Conservation (phyloP, 2,113 vertebrate genomes). For the Phylloscopus whistleri region DNA sequence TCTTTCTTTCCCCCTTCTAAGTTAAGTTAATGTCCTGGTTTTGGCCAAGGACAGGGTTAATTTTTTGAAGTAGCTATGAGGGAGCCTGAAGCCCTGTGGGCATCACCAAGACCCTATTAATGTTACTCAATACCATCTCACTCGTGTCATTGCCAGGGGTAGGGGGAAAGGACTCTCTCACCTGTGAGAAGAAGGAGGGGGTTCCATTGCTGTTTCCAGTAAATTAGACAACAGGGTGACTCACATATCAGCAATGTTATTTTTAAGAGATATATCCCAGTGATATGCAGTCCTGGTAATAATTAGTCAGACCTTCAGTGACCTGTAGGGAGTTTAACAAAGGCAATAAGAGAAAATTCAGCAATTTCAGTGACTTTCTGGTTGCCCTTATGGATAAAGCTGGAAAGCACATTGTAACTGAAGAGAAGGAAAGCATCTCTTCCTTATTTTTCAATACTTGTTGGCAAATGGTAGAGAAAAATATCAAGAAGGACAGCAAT, state of each 20-base stretch:
- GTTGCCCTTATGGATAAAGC: background rate
- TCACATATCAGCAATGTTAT: background rate
- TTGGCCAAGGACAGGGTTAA: background rate
- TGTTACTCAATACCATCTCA: background rate
- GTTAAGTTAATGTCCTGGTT: background rate
- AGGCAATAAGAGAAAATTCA: background rate
- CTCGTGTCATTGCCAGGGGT: too few species aligned
- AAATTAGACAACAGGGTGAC: background rate
- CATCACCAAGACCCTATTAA: background rate
- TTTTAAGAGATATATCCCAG: background rate
- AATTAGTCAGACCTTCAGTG: background rate
- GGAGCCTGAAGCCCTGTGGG: background rate
- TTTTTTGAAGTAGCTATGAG: background rate
- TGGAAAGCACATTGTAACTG: background rate
- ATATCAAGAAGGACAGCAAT: background rate
- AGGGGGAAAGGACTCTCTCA: background rate
- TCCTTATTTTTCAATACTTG: background rate
- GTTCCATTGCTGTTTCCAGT: background rate
- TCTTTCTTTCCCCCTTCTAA: background rate
- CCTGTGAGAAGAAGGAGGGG: background rate
- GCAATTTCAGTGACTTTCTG: background rate
- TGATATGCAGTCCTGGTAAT: background rate
- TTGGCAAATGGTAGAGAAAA: background rate
- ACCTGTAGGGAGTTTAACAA: background rate
- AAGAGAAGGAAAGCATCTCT: background rate